A percentile compares a stretch with the other conserved stretches of the same genome.
These are phyloP conservation scores for Eulemur rubriventer DNA, from an alignment of 2,797 vertebrate genomes.

Conservation along the genomic window DNA sequence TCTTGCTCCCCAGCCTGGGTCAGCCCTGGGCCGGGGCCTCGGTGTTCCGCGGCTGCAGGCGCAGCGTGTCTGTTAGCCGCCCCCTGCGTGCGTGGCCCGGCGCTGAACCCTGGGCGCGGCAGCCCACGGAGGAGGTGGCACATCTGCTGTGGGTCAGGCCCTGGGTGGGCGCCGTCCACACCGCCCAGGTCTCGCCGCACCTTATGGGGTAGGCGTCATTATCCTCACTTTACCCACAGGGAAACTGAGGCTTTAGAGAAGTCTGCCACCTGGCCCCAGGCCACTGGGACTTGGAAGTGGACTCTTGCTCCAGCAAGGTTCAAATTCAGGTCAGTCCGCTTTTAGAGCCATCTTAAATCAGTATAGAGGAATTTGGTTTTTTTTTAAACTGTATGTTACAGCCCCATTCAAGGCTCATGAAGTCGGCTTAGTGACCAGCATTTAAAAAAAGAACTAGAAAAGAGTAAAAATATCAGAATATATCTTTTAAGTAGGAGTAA, in stretches of 20 bases:
- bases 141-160: not conserved
- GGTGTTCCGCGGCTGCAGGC: not conserved
- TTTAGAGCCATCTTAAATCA: not conserved
- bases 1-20: fast-evolving
- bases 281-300: not conserved
- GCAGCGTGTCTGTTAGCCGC: fast-evolving
- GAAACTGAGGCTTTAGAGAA: not conserved
- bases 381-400: not conserved
- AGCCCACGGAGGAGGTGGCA: too few relatives aligned
- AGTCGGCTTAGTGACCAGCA: not conserved
- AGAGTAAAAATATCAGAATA: not conserved
- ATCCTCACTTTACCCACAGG: not conserved
- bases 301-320: not conserved
- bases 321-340: not conserved
- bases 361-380: too few relatives aligned
- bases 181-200: not conserved
- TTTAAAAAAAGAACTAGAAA: not conserved
- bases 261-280: not conserved
- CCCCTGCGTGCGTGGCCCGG: fast-evolving
- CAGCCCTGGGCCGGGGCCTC: not conserved
- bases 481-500: not conserved
- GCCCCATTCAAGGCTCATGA: not conserved
- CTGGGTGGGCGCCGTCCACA: fast-evolving
- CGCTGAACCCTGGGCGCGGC: not conserved
- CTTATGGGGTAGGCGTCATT: fast-evolving